Conservation (phyloP, 2,113 vertebrate genomes). For the Stegastes partitus region DNA sequence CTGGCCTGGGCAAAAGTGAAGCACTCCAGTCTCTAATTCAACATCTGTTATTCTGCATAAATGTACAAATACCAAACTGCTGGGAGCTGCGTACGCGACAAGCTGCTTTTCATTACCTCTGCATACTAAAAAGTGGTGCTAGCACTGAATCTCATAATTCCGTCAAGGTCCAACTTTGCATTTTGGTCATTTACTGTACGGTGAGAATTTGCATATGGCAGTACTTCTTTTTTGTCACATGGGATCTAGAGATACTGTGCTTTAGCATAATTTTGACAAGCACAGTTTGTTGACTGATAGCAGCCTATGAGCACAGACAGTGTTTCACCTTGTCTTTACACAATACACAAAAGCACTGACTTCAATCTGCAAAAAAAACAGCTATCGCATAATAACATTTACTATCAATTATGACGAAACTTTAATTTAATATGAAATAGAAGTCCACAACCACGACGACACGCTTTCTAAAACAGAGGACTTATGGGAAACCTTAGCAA, state of each 20-base stretch:
- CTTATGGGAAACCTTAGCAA: slow-evolving; percentile 62
- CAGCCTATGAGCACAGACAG: background rate
- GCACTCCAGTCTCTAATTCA: slow-evolving; percentile 65
- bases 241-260: background rate
- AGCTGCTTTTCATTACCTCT: slow-evolving; percentile 45
- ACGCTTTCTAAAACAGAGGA: background rate
- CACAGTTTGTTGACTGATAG: background rate
- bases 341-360: background rate
- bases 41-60: slow-evolving; percentile 69
- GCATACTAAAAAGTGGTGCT: background rate
- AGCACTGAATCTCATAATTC: background rate
- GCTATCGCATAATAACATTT: background rate
- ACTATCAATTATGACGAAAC: background rate
- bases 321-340: background rate
- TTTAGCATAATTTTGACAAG: background rate
- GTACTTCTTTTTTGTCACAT: background rate
- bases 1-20: slow-evolving; percentile 43
- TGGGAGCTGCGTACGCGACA: slow-evolving; percentile 16
- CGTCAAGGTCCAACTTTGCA: slow-evolving; percentile 4
- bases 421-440: background rate
- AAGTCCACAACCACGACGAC: background rate
- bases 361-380: background rate
- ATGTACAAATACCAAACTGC: slow-evolving; percentile 39
- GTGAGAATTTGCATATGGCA: background rate
- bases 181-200: background rate